Percentiles rank a stretch among this genome's conserved stretches.
Conservation (phyloP, 1,140 invertebrate species). For the Sweltsa coloradensis region DNA sequence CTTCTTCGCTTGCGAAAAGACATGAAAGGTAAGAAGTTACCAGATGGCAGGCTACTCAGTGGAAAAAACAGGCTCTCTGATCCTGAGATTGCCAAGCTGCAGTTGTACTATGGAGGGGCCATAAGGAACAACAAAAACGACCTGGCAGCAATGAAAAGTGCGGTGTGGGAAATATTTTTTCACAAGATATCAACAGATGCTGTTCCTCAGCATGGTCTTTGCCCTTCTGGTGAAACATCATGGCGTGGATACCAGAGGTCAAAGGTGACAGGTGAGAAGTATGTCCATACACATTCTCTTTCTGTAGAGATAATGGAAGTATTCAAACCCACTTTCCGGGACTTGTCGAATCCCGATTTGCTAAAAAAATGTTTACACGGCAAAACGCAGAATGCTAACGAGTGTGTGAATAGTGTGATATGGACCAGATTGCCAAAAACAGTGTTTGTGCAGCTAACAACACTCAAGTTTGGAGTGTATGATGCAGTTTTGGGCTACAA, state of each 20-base stretch:
- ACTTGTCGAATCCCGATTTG: conserved; percentile 9
- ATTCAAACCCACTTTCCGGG: conserved; percentile 14
- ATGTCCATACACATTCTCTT: conserved; percentile 8
- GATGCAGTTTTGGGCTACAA: conserved; percentile 12
- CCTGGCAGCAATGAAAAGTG: conserved; percentile 12
- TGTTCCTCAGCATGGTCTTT: conserved; percentile 18
- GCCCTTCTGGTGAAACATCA: conserved; percentile 19
- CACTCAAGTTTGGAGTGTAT: conserved; percentile 13
- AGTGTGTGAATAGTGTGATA: conserved; percentile 14
- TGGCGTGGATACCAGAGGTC: conserved; percentile 25
- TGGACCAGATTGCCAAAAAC: conserved; percentile 16
- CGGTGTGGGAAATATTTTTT: conserved; percentile 16
- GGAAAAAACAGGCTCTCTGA: conserved; percentile 13
- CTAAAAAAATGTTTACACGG: conserved; percentile 16
- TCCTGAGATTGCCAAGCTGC: conserved; percentile 12
- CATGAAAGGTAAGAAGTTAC: background rate
- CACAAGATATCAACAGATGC: conserved; percentile 15
- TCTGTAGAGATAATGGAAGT: conserved; percentile 11
- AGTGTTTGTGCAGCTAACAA: conserved; percentile 11
- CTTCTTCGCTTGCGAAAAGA: conserved; percentile 2
- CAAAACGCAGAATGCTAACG: conserved; percentile 15
- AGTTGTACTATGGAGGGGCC: conserved; percentile 16
- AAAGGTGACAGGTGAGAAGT: conserved; percentile 9
- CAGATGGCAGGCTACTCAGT: conserved; percentile 6
- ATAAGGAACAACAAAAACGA: conserved; percentile 14